A percentile compares a stretch with the other conserved stretches of the same genome.
phyloP scores from a whole-genome alignment of 2,888 invertebrate species.

The Ditylenchus weischeri region DNA sequence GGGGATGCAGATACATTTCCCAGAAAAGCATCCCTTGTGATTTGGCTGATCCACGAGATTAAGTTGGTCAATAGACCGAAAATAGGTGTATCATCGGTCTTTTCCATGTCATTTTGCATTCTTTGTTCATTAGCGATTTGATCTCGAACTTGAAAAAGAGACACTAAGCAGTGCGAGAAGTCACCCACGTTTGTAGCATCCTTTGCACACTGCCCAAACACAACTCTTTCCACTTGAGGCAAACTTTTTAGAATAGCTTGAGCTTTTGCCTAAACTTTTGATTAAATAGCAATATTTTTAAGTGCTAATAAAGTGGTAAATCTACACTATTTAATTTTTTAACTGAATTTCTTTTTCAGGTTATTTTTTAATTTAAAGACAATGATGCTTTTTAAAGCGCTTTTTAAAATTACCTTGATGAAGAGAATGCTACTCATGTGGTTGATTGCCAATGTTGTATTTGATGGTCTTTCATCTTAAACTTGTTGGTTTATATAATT shows the following conservation, averaged over 20 bases:
- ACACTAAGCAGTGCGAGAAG: neutral
- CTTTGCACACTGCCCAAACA: neutral
- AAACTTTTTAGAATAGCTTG: neutral
- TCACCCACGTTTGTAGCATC: neutral
- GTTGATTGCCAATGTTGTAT: no score
- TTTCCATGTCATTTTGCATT: neutral
- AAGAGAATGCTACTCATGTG: no score
- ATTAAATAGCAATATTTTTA: no score
- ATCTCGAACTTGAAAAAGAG: neutral
- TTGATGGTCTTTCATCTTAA: no score
- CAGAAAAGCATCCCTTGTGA: neutral
- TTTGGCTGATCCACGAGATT: neutral
- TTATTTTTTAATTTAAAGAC: no score
- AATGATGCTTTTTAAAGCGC: no score
- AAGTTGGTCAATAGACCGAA: neutral
- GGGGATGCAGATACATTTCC: neutral
- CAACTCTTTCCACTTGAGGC: neutral
- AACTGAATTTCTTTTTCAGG: no score
- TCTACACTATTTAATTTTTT: no score
- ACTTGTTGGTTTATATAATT: no score
- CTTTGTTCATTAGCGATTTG: neutral
- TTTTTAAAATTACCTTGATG: no score
- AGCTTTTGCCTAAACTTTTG: neutral
- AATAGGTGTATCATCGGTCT: neutral
- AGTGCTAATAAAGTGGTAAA: no score